phyloP scores from a whole-genome alignment of 2,888 invertebrate genomes.

The Carabus problematicus region DNA sequence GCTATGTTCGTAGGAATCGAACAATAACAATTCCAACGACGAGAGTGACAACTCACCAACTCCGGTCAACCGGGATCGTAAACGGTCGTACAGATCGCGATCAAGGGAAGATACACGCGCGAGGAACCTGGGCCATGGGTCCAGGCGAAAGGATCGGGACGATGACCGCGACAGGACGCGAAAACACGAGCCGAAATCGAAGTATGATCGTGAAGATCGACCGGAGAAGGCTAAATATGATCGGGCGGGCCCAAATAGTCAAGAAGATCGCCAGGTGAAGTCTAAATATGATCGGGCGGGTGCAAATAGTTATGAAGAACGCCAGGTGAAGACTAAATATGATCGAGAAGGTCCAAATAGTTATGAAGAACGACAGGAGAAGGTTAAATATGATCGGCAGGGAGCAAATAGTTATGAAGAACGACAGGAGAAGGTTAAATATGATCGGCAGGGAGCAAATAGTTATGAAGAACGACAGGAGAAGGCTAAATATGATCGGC shows the following conservation, averaged over 20 bases:
- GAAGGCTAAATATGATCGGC: no score
- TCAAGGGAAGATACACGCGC: no score
- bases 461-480: no score
- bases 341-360: not conserved
- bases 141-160: no score
- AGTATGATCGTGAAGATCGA: slow-evolving; percentile 4
- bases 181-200: slow-evolving; percentile 14
- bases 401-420: no score
- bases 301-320: slow-evolving; percentile 5
- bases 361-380: no score
- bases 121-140: no score
- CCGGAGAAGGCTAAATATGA: not conserved
- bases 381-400: no score
- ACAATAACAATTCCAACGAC: slow-evolving; percentile 44
- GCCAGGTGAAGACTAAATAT: no score
- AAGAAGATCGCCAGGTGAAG: slow-evolving; percentile 13
- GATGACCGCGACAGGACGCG: slow-evolving; percentile 37
- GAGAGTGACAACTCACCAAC: slow-evolving; percentile 32
- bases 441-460: no score
- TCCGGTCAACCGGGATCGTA: not conserved
- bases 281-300: no score
- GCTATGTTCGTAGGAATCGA: slow-evolving; percentile 45
- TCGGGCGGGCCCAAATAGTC: not conserved
- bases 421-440: no score
- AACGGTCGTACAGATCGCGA: slow-evolving; percentile 17